phyloP scores from a whole-genome alignment of 1,140 invertebrate species.

The Panagrolaimus sp. region DNA sequence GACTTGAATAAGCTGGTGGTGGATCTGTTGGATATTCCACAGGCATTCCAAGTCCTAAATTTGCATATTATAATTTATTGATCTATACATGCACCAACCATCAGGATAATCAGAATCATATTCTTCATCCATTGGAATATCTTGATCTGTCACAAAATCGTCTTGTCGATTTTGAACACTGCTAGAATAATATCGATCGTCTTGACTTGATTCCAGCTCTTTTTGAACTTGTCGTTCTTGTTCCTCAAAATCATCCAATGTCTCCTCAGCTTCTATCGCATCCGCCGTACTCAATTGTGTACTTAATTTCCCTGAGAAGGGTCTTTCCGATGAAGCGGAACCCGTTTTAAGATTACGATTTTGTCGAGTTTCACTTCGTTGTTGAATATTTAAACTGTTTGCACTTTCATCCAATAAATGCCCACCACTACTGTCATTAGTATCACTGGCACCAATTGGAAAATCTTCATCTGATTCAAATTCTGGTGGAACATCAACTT shows the following conservation, averaged over 20 bases:
- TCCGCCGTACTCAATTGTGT: background rate
- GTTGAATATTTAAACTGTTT: no score
- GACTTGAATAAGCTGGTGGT: background rate
- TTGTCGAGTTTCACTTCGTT: no score
- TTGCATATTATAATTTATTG: background rate
- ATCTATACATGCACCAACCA: no score
- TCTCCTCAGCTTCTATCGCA: background rate
- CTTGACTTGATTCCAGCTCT: background rate
- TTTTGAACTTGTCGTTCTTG: background rate
- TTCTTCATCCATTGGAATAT: background rate
- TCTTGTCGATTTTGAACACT: constrained; percentile 14
- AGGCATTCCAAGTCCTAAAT: background rate
- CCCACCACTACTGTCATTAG: background rate
- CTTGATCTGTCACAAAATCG: background rate
- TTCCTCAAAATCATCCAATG: constrained; percentile 1
- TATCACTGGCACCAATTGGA: background rate
- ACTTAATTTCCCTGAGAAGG: background rate
- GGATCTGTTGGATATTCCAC: constrained; percentile 4
- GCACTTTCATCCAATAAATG: no score
- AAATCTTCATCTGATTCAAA: constrained; percentile 7
- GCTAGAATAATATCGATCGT: background rate
- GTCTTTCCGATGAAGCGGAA: background rate
- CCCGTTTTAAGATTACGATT: background rate
- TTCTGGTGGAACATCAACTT: constrained; percentile 10
- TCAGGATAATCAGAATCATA: constrained; percentile 12